A percentile compares a stretch with the other conserved stretches of the same genome.
Conservation (phyloP, 2,888 invertebrate genomes). For the Spodoptera exigua region DNA sequence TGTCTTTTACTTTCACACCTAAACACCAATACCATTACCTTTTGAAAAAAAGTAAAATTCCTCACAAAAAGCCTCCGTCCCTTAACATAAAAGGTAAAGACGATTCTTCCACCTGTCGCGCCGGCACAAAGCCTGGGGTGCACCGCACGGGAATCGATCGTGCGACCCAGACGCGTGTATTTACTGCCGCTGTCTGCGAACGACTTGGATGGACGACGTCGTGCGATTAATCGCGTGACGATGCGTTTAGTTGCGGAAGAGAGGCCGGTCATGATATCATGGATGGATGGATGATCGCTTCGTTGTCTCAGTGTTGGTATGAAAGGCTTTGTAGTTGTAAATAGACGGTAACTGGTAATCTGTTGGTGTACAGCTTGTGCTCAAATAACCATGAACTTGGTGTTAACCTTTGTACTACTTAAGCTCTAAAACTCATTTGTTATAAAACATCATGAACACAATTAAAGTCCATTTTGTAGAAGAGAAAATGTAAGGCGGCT, state of each 20-base stretch:
- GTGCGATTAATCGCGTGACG: constrained; percentile 31
- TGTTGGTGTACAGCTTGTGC: no score
- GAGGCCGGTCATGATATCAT: neutral
- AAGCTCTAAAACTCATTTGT: no score
- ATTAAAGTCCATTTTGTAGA: no score
- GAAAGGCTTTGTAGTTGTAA: no score
- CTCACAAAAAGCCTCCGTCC: constrained; percentile 29
- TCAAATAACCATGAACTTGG: no score
- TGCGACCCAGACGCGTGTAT: constrained; percentile 48
- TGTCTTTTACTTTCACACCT: constrained; percentile 23
- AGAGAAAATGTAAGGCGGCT: no score
- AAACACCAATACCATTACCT: constrained; percentile 45
- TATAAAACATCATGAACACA: no score
- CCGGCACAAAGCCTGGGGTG: constrained; percentile 53
- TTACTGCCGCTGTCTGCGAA: constrained; percentile 44
- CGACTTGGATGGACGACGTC: constrained; percentile 34
- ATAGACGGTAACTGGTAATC: no score
- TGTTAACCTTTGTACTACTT: no score
- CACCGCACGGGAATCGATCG: constrained; percentile 65
- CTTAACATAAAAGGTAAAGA: constrained; percentile 51
- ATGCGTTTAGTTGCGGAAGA: constrained; percentile 23
- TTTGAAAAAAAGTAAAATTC: constrained; percentile 27
- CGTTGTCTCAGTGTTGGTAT: no score
- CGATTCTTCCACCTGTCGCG: constrained; percentile 66
- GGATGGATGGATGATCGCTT: neutral